phyloP scores from a whole-genome alignment of 2,888 invertebrate species.

The Bedellia somnulentella region DNA sequence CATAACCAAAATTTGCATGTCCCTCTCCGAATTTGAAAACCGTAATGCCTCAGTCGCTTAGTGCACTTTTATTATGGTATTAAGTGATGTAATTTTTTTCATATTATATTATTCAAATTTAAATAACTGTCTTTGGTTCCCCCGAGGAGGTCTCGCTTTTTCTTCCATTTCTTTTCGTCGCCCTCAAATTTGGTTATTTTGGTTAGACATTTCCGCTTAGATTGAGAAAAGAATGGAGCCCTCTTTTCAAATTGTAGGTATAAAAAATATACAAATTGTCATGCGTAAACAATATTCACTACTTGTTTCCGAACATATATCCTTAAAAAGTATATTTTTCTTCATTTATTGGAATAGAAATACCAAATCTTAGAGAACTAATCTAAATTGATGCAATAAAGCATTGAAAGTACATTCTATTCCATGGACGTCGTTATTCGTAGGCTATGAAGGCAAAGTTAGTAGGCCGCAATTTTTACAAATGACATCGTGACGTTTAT shows the following conservation, averaged over 20 bases:
- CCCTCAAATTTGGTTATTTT: slow-evolving; percentile 51
- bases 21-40: slow-evolving; percentile 48
- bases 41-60: slow-evolving; percentile 59
- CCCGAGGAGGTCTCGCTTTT: slow-evolving; percentile 41
- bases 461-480: slow-evolving; percentile 58
- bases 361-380: too few relatives aligned
- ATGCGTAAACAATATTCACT: too few relatives aligned
- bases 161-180: slow-evolving; percentile 47
- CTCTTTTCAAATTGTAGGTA: slow-evolving; percentile 7
- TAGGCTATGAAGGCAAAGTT: slow-evolving; percentile 49
- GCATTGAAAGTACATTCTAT: too few relatives aligned
- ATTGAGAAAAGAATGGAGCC: slow-evolving; percentile 21
- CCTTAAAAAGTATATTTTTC: too few relatives aligned
- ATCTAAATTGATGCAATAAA: too few relatives aligned
- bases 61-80: slow-evolving; percentile 63
- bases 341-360: too few relatives aligned
- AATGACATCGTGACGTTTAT: slow-evolving; percentile 60
- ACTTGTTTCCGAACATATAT: too few relatives aligned
- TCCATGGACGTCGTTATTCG: too few relatives aligned
- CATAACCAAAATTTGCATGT: slow-evolving; percentile 53
- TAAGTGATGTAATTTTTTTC: slow-evolving; percentile 65
- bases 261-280: too few relatives aligned
- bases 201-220: slow-evolving; percentile 38
- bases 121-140: slow-evolving; percentile 63
- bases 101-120: slow-evolving; percentile 65